Conservation (phyloP, 35 echinoderm and acorn worm species). For the Patiria miniata region DNA sequence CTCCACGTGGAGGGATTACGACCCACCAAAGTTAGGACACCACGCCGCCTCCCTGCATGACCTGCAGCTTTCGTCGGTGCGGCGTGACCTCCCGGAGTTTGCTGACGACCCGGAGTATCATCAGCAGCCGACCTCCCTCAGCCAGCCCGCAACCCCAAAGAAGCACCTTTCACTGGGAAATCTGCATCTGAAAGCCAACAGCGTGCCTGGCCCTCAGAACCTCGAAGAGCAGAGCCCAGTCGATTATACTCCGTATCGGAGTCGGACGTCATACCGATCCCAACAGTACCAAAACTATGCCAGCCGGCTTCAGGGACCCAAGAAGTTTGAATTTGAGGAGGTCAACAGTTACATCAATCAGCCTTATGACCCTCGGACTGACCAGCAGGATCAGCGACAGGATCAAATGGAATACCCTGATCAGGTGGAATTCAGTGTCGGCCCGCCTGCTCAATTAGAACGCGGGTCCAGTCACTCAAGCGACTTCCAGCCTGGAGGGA, state of each 20-base stretch:
- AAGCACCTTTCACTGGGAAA: slow-evolving; percentile 86
- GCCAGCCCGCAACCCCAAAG: slow-evolving; percentile 71
- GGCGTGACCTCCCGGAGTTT: slow-evolving; percentile 34
- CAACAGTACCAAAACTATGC: slow-evolving; percentile 75
- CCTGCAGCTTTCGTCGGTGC: slow-evolving; percentile 56
- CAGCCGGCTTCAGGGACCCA: slow-evolving; percentile 27
- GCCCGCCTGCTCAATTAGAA: neutral
- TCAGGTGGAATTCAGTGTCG: neutral
- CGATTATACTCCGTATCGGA: slow-evolving; percentile 44
- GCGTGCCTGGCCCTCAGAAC: slow-evolving; percentile 40
- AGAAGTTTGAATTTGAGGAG: slow-evolving; percentile 55
- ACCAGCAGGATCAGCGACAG: neutral
- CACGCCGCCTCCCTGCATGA: slow-evolving; percentile 84
- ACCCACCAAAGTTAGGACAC: slow-evolving; percentile 39
- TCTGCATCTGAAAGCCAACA: slow-evolving; percentile 55
- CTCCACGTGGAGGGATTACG: slow-evolving; percentile 41
- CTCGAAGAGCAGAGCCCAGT: slow-evolving; percentile 28
- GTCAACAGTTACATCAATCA: slow-evolving; percentile 61
- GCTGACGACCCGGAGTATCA: slow-evolving; percentile 66
- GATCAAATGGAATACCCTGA: neutral
- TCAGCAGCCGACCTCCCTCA: slow-evolving; percentile 46
- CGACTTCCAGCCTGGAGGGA: neutral
- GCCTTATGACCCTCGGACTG: slow-evolving; percentile 12
- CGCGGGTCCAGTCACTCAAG: slow-evolving; percentile 1
- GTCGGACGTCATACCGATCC: slow-evolving; percentile 53